Conservation (phyloP, 2,113 vertebrate genomes). For the Ophiodon elongatus region DNA sequence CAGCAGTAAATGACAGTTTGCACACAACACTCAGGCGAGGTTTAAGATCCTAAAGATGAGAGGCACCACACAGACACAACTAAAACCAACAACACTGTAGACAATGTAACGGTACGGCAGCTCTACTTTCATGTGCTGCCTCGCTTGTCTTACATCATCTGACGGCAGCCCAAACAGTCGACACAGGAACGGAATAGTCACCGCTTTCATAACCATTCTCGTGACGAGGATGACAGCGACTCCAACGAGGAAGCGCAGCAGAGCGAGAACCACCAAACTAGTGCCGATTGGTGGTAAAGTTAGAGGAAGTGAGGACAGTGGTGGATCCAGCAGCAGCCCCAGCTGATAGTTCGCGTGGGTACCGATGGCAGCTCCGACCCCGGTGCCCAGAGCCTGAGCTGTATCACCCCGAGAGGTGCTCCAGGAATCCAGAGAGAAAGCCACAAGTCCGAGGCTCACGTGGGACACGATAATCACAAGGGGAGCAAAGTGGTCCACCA, state of each 20-base stretch:
- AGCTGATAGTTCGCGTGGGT: constrained; percentile 86
- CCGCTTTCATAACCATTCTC: constrained; percentile 89
- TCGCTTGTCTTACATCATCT: constrained; percentile 87
- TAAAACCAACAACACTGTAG: constrained; percentile 93
- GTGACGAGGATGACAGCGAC: constrained; percentile 87
- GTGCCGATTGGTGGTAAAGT: constrained; percentile 81
- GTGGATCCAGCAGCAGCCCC: constrained; percentile 87
- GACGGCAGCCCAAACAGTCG: constrained; percentile 85
- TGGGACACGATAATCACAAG: constrained; percentile 90
- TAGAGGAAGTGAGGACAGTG: constrained; percentile 86
- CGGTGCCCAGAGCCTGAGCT: constrained; percentile 93
- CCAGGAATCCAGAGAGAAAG: constrained; percentile 97
- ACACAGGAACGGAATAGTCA: constrained; percentile 92
- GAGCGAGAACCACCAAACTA: constrained; percentile 84
- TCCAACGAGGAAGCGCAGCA: constrained; percentile 89
- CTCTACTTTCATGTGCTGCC: constrained; percentile 93
- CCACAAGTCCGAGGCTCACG: constrained; percentile 91
- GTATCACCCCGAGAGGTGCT: constrained; percentile 97
- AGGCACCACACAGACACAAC: constrained; percentile 89
- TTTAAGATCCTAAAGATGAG: constrained; percentile 87
- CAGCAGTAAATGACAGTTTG: constrained; percentile 49
- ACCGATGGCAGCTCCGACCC: constrained; percentile 90
- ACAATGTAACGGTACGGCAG: constrained; percentile 95
- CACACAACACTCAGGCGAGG: constrained; percentile 84
- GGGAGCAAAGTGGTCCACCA: constrained; percentile 88